phyloP scores from a whole-genome alignment of 2,113 vertebrate genomes.

The Odocoileus hemionus region DNA sequence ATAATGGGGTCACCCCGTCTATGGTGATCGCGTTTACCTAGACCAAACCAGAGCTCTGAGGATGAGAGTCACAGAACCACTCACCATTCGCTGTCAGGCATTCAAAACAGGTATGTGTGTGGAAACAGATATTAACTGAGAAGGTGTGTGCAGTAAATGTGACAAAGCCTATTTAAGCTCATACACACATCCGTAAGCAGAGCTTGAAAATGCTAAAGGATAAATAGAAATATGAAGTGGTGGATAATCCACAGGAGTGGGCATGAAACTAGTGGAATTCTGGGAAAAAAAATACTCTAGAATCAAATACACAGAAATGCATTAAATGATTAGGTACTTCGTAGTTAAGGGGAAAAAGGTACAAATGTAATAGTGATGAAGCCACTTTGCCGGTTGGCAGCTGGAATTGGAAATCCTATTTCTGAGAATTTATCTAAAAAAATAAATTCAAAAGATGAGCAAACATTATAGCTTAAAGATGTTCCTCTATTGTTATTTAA shows the following conservation, averaged over 20 bases:
- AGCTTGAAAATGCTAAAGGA: neutral
- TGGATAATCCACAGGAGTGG: neutral
- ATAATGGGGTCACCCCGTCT: slow-evolving; percentile 93
- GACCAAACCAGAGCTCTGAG: slow-evolving; percentile 44
- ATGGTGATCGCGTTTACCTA: slow-evolving; percentile 94
- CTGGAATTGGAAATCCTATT: neutral
- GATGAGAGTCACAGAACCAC: neutral
- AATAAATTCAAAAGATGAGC: neutral
- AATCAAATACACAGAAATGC: neutral
- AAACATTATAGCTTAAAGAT: neutral
- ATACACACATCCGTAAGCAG: neutral
- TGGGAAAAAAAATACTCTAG: neutral
- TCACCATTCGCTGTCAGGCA: neutral
- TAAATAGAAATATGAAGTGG: neutral
- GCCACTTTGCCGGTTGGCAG: neutral
- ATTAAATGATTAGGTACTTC: neutral
- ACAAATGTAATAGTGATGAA: neutral
- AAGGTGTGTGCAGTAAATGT: neutral
- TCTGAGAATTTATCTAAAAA: neutral
- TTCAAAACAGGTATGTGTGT: neutral
- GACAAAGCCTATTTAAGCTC: neutral
- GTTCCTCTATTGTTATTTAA: neutral
- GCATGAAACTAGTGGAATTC: neutral
- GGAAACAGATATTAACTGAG: neutral
- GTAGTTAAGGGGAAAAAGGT: neutral